phyloP scores from a whole-genome alignment of 2,888 invertebrate species.

The Byasa hedistus region DNA sequence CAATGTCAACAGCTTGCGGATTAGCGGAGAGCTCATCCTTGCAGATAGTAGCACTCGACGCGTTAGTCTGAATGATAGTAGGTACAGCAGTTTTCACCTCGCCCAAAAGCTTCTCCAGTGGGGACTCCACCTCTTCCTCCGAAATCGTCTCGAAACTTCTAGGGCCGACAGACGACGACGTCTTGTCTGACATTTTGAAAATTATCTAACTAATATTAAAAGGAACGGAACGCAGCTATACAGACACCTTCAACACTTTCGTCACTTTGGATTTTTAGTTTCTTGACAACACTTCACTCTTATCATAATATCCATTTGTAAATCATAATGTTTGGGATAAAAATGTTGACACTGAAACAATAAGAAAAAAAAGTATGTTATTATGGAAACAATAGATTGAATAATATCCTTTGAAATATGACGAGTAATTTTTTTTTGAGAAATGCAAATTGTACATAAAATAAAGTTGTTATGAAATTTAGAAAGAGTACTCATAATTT shows the following conservation, averaged over 20 bases:
- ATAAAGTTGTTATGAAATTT: no score
- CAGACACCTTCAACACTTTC: slow-evolving; percentile 76
- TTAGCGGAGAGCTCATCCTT: slow-evolving; percentile 58
- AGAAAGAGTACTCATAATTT: no score
- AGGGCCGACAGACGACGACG: slow-evolving; percentile 72
- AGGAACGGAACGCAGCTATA: slow-evolving; percentile 71
- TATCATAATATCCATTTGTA: slow-evolving; percentile 81
- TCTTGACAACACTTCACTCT: slow-evolving; percentile 80
- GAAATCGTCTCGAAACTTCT: slow-evolving; percentile 78
- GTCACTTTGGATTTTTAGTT: slow-evolving; percentile 80
- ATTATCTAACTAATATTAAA: slow-evolving; percentile 44
- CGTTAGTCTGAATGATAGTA: slow-evolving; percentile 72
- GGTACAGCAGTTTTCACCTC: slow-evolving; percentile 70
- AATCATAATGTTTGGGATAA: slow-evolving; percentile 80
- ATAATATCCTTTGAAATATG: background rate
- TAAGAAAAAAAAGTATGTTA: slow-evolving; percentile 39
- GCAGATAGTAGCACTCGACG: slow-evolving; percentile 65
- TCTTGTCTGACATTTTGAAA: slow-evolving; percentile 73
- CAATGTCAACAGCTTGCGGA: slow-evolving; percentile 58
- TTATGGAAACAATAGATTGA: background rate
- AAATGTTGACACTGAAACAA: slow-evolving; percentile 80
- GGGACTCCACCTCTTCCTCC: slow-evolving; percentile 71
- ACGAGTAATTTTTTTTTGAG: background rate
- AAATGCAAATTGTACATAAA: background rate
- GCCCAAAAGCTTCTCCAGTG: slow-evolving; percentile 75